Percentiles rank a stretch among this genome's conserved stretches.
phyloP scores from a whole-genome alignment of 1,140 invertebrate genomes.

The Manduca sexta region DNA sequence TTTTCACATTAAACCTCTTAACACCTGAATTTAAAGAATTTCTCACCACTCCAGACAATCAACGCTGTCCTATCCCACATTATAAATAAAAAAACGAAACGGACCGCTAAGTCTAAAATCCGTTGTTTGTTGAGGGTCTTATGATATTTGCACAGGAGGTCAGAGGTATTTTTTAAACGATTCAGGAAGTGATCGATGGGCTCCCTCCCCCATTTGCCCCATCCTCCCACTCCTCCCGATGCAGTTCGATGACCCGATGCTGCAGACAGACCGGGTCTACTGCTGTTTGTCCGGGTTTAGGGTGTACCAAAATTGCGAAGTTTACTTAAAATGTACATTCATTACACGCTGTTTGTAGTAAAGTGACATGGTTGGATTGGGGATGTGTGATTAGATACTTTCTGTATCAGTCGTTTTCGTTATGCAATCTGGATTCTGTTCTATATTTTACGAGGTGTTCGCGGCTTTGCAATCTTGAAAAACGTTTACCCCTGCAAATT shows the following conservation, averaged over 20 bases:
- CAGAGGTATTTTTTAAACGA: constrained; percentile 17
- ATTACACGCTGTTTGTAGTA: constrained; percentile 1
- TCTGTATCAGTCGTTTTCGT: no score
- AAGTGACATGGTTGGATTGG: no score
- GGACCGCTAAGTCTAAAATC: neutral
- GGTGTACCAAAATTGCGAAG: constrained; percentile 7
- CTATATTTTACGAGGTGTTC: no score
- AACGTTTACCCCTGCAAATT: no score
- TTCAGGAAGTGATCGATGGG: constrained; percentile 6
- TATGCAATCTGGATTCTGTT: no score
- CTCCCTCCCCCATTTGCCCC: constrained; percentile 1
- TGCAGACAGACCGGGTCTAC: constrained; percentile 15
- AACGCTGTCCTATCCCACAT: no score
- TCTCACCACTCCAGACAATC: no score
- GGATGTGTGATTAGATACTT: no score
- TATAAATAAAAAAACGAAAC: no score
- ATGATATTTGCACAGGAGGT: constrained; percentile 2
- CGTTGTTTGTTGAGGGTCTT: neutral
- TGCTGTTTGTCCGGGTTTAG: constrained; percentile 17
- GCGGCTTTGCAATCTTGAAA: no score
- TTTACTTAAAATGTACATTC: constrained; percentile 19
- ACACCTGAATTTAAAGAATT: no score
- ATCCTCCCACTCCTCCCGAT: neutral
- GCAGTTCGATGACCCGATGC: constrained; percentile 20
- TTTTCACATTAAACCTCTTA: no score